Percentiles rank a stretch among this genome's conserved stretches.
Conservation (phyloP, 2,888 invertebrate species). For the Diarsia dahlii region DNA sequence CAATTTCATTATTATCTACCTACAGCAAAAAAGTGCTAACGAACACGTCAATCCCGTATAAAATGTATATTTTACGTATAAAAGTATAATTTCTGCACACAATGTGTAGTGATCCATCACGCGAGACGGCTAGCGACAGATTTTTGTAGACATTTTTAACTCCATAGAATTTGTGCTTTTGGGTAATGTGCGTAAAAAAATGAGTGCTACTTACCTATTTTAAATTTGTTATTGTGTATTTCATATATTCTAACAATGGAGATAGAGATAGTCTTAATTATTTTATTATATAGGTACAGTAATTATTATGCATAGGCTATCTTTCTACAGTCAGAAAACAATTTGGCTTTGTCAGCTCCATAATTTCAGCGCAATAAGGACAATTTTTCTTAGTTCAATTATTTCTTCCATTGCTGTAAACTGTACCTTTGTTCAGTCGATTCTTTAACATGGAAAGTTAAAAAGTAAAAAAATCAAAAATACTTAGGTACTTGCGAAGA, state of each 20-base stretch:
- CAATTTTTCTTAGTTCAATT: not conserved
- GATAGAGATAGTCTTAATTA: too few species aligned
- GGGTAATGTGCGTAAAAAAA: not conserved
- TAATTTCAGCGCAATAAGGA: not conserved
- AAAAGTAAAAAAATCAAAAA: not conserved
- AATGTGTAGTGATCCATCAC: constrained; percentile 74
- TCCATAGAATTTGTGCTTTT: constrained; percentile 12
- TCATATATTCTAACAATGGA: too few species aligned
- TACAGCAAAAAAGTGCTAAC: constrained; percentile 67
- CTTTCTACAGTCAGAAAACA: too few species aligned
- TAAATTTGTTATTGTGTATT: too few species aligned
- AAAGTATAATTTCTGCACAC: constrained; percentile 62
- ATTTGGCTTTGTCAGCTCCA: not conserved
- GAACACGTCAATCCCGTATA: constrained; percentile 72
- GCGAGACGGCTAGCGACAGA: constrained; percentile 69
- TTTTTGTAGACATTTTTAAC: constrained; percentile 64
- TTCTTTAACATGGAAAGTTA: not conserved
- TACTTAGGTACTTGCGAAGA: not conserved
- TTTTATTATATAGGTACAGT: too few species aligned
- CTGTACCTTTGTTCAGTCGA: not conserved
- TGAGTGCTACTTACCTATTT: not conserved
- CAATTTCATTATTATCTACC: constrained; percentile 34
- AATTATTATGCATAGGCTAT: too few species aligned
- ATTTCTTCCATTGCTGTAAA: not conserved
- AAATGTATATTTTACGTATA: constrained; percentile 49